Evolutionary conservation across 2,888 invertebrate species (phyloP), one percentile per base, ranked within the genome.

Genomic region (Coelinius sp.): DNA sequence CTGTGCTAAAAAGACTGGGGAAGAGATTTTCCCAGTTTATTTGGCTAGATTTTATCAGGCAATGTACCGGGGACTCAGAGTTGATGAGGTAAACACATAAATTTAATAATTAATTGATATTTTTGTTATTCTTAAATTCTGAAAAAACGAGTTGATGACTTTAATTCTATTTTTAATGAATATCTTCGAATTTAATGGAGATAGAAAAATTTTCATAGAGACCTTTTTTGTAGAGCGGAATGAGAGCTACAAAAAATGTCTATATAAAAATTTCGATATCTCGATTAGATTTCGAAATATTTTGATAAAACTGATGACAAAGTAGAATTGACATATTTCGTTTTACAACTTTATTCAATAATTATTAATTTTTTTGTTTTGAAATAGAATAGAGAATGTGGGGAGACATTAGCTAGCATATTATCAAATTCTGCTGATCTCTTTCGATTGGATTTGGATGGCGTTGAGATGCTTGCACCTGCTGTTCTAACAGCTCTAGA

Each of bases 1-100:
- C 86, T 98, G 97, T 88, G 94, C 98, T 0, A 97, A 97, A 89
- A 97, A 96, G 88, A 96, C 97, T 0, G 95, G 95, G 46, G 98
- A 98, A 89, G 94, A 95, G 84, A 96, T 99, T 80, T 90, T 96
- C 68, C 96, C 97, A 0, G 95, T 94, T 0, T 99, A 99, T 89
- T 90, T 98, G 81, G 96, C 98, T 8, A 91, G 98, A 63, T 97
- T 98, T 89, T 98, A 97, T 88, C 92, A 97, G 82, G 95, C 97
- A 3, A 89, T 99, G 76, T 94, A 94, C 81, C 95, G 96, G 86
- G 98, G 97, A 0, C 91, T 98, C 22, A 90, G 92, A 79, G 91
- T 93, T 78, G 90, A 91, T 63, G 86, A 86, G 71, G 84, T 84
- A 74, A 77, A 14, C 59, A 70, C 27, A 41, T n/a, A 35, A 8